phyloP scores from a whole-genome alignment of 1,140 invertebrate genomes.

The Acromyrmex echinatior region DNA sequence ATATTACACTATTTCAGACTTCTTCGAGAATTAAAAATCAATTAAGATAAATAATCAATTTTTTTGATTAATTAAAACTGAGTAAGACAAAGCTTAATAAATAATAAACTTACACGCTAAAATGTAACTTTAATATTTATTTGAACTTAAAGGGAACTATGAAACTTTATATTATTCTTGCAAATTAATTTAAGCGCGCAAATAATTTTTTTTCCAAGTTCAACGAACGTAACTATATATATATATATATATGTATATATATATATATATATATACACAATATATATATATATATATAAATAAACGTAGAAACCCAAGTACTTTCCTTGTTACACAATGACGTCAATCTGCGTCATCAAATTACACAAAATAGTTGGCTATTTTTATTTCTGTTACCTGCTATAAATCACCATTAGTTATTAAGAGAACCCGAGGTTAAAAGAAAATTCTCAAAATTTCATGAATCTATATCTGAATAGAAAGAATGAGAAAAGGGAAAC shows the following conservation, averaged over 20 bases:
- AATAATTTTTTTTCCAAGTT: background rate
- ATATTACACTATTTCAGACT: background rate
- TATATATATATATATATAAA: too few species aligned
- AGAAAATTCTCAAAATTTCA: background rate
- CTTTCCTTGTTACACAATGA: background rate
- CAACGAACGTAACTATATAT: background rate
- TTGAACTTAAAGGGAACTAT: background rate
- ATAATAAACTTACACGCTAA: background rate
- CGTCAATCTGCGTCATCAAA: background rate
- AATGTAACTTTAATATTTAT: background rate
- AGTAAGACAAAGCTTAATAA: background rate
- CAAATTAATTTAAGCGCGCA: background rate
- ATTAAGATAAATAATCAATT: background rate
- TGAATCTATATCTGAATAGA: too few species aligned
- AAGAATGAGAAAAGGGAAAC: background rate
- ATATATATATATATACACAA: too few species aligned
- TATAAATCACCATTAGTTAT: background rate
- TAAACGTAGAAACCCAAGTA: background rate
- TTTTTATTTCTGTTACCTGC: background rate
- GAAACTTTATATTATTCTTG: background rate
- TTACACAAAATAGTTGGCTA: background rate
- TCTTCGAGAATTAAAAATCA: background rate
- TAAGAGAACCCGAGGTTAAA: background rate
- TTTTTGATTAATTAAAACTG: background rate
- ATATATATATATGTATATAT: too few species aligned